Conservation (phyloP, 2,113 vertebrate genomes). For the Conger conger region DNA sequence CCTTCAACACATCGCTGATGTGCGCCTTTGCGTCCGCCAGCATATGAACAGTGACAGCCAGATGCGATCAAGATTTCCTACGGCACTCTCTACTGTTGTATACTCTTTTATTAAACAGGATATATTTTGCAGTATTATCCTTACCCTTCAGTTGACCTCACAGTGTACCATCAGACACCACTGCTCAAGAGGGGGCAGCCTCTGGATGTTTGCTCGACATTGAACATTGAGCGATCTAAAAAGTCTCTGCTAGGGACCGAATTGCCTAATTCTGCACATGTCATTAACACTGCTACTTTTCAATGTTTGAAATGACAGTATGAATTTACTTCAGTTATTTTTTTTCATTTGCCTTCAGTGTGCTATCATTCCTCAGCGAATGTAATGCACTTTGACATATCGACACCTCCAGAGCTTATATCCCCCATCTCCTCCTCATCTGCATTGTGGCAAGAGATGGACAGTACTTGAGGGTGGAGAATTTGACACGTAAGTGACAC, state of each 20-base stretch:
- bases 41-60: background rate
- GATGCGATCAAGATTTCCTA: background rate
- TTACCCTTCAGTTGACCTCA: conserved; percentile 41
- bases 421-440: too few species aligned
- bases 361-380: too few species aligned
- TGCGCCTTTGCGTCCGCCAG: background rate
- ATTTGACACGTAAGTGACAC: background rate
- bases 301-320: conserved; percentile 51
- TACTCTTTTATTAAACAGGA: too few species aligned
- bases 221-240: conserved; percentile 50
- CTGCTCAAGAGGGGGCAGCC: conserved; percentile 46
- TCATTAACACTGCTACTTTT: conserved; percentile 60
- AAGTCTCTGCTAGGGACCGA: conserved; percentile 53
- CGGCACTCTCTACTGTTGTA: too few species aligned
- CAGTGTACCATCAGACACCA: conserved; percentile 37
- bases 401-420: too few species aligned
- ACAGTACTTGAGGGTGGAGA: background rate
- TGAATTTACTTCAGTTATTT: conserved; percentile 56
- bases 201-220: conserved; percentile 55
- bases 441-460: background rate
- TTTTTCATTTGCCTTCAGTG: background rate
- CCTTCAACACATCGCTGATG: background rate
- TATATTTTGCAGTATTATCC: conserved; percentile 43
- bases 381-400: too few species aligned
- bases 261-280: conserved; percentile 54